Conservation (phyloP, 2,113 vertebrate genomes). For the Hemiprocne comata region DNA sequence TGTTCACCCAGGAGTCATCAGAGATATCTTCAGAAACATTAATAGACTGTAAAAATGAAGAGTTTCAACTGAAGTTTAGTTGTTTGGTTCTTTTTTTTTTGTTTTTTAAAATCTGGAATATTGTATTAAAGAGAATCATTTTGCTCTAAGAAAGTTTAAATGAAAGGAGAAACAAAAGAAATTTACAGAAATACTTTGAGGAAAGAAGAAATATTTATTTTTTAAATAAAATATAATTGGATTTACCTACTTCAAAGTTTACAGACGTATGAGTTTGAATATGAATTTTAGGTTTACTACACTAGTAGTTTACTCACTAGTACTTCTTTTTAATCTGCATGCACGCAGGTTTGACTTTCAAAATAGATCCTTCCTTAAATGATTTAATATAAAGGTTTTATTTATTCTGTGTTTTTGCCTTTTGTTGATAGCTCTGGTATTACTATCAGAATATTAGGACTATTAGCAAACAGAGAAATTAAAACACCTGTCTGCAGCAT, state of each 20-base stretch:
- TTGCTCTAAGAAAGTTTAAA: neutral
- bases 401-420: neutral
- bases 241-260: neutral
- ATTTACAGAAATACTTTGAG: neutral
- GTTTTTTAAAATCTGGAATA: neutral
- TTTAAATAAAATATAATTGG: neutral
- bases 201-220: neutral
- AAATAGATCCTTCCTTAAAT: neutral
- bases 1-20: conserved; percentile 83
- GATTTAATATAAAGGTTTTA: neutral
- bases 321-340: neutral
- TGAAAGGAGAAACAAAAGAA: neutral
- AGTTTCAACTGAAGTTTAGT: neutral
- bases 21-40: conserved; percentile 65
- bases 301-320: neutral
- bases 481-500: neutral
- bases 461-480: neutral
- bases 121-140: neutral
- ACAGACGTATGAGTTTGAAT: neutral
- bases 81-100: neutral
- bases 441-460: neutral
- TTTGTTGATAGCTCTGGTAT: neutral
- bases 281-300: neutral
- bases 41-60: conserved; percentile 67
- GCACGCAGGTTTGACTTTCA: neutral